phyloP scores from a whole-genome alignment of 2,888 invertebrate genomes.

The Tineola bisselliella region DNA sequence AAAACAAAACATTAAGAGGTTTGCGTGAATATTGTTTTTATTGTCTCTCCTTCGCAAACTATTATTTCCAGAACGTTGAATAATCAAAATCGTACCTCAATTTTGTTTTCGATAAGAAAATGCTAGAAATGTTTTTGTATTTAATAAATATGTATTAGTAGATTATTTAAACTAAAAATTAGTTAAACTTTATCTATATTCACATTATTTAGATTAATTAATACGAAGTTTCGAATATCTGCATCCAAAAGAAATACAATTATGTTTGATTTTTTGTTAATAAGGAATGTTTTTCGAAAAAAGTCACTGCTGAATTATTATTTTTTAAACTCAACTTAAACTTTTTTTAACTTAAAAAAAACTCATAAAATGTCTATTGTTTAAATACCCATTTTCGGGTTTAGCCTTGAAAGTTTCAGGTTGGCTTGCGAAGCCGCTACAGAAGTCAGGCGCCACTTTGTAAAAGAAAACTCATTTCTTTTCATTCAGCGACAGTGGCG shows the following conservation, averaged over 20 bases:
- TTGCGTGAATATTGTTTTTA: not conserved
- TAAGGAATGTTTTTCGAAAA: not conserved
- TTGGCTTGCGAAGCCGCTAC: constrained; percentile 15
- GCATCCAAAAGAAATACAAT: too few relatives aligned
- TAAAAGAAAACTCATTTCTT: constrained; percentile 65
- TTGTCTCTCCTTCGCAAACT: not conserved
- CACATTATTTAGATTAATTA: too few relatives aligned
- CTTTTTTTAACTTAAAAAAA: not conserved
- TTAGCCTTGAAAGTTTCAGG: not conserved
- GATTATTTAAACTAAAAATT: too few relatives aligned
- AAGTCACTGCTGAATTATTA: not conserved
- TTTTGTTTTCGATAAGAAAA: not conserved
- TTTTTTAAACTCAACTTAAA: not conserved
- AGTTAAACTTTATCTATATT: too few relatives aligned
- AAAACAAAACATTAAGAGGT: not conserved
- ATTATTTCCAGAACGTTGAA: not conserved
- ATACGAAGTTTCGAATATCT: too few relatives aligned
- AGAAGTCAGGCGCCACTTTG: constrained; percentile 54
- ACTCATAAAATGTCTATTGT: not conserved
- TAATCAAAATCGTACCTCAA: not conserved
- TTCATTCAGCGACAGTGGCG: constrained; percentile 44
- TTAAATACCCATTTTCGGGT: not conserved
- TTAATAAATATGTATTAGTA: too few relatives aligned
- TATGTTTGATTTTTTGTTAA: not conserved
- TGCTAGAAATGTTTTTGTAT: not conserved